Base-by-base conservation (phyloP, 2,113 vertebrate species). In the Rhegmatorhina hoffmannsi region DNA sequence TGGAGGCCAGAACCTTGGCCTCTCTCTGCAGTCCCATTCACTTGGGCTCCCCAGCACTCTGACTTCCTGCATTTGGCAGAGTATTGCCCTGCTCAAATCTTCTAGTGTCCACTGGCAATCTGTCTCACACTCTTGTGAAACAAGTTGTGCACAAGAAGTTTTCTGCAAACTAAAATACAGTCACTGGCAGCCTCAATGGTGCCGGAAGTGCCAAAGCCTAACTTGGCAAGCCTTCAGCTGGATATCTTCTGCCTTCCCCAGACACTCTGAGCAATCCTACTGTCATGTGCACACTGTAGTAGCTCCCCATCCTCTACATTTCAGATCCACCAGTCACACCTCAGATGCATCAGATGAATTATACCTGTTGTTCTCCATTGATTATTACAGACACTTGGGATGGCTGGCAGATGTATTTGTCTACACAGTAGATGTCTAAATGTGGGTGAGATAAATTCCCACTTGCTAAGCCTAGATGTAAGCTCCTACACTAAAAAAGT, bases 241-340 rank as follows among this genome's bases (percentile, higher is more conserved):
- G 19, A 4, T 63, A 10, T 50, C 28, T 68, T 64, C 66, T 87
- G 74, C 58, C 62, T 95, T 91, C 70, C 46, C 38, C 44, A 66
- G 28, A 78, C 29, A 14, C 31, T 84, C 38, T 6, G 6, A 84
- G 73, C 36, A 76, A 40, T 73, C 50, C 40, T 46, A 4, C 62
- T 77, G 0, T 44, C 6, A 0, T 10, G 10, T 69, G n/a, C 3
- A 5, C 0, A 2, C 33, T 36, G 33, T 33, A 78, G 60, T 52
- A 68, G 60, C 80, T 63, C 34, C 62, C 29, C 33, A 16, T 72
- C 7, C 40, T 79, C 77, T 82, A 13, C 63, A 6, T 69, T 49
- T 86, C 40, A 38, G 23, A n/a, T 66, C 34, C 28, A 70, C 34
- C 53, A 80, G 53, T 58, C 58, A 89, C 52, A 64, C 36, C 40